Evolutionary conservation across 2,888 invertebrate genomes (phyloP).

Genomic region (Neoscelio sp.): DNA sequence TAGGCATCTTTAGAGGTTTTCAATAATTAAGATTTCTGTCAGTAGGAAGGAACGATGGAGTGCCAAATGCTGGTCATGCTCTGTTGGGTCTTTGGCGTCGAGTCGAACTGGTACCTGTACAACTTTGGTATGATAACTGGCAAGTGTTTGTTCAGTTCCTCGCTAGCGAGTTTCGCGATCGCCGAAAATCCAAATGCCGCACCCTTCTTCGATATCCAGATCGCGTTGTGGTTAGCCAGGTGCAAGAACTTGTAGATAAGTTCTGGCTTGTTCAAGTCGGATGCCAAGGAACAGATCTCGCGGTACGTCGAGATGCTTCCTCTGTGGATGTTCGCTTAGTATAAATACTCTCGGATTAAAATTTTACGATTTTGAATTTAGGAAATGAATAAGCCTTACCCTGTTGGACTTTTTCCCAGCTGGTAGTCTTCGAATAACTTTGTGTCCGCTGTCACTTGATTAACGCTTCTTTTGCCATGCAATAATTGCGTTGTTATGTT

Average conservation of each 20-base stretch:
- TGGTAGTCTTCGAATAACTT: constrained; percentile 95
- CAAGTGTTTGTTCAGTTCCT: constrained; percentile 91
- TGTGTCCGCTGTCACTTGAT: constrained; percentile 91
- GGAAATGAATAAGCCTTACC: constrained; percentile 84
- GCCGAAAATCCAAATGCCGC: constrained; percentile 97
- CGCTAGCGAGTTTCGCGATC: constrained; percentile 92
- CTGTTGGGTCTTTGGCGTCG: constrained; percentile 95
- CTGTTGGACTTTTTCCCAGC: constrained; percentile 93
- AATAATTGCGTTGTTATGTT: constrained; percentile 93
- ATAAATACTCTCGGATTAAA: too few relatives aligned
- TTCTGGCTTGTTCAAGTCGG: constrained; percentile 97
- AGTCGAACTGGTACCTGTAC: constrained; percentile 95
- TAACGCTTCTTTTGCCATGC: constrained; percentile 89
- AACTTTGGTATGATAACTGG: constrained; percentile 94
- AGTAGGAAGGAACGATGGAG: constrained; percentile 93
- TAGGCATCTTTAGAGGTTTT: too few relatives aligned
- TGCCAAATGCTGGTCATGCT: constrained; percentile 98
- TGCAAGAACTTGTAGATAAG: constrained; percentile 98
- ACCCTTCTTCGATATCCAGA: constrained; percentile 97
- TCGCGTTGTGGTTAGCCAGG: constrained; percentile 96
- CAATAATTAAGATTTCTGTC: constrained; percentile 88
- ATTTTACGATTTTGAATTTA: not conserved
- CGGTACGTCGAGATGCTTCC: constrained; percentile 96
- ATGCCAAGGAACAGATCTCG: constrained; percentile 96
- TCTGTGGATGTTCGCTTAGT: constrained; percentile 83